phyloP scores from a whole-genome alignment of 2,797 vertebrate species.

The Staurois parvus region DNA sequence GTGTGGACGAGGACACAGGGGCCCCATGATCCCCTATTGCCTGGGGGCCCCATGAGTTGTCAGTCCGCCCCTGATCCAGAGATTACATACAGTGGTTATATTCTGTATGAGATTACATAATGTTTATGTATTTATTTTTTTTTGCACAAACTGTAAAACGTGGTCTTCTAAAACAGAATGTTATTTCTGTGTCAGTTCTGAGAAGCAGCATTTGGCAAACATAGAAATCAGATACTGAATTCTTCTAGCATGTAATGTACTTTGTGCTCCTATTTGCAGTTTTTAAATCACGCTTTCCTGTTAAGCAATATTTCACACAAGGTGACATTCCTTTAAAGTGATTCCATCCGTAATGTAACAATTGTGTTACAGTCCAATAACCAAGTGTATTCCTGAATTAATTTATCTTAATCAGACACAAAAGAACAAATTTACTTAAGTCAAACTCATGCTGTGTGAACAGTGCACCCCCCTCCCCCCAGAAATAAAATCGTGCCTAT shows the following conservation, averaged over 20 bases:
- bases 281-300: slow-evolving; percentile 8
- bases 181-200: background rate
- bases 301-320: slow-evolving; percentile 27
- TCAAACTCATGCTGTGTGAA: background rate
- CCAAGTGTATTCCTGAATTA: background rate
- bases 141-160: too few species aligned
- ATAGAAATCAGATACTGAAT: background rate
- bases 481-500: background rate
- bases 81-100: too few species aligned
- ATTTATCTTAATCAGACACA: slow-evolving; percentile 19
- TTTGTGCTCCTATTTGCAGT: background rate
- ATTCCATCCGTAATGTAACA: slow-evolving; percentile 21
- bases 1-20: too few species aligned
- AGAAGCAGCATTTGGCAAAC: background rate
- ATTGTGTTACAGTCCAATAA: slow-evolving; percentile 10
- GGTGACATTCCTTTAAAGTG: slow-evolving; percentile 27
- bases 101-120: too few species aligned
- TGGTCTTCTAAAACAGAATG: too few species aligned
- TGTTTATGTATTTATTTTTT: too few species aligned
- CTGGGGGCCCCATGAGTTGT: too few species aligned
- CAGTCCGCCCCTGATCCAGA: too few species aligned
- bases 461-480: too few species aligned
- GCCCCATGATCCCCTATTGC: too few species aligned
- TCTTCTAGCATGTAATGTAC: background rate
- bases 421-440: background rate